Percentiles rank a stretch among this genome's conserved stretches.
phyloP scores from a whole-genome alignment of 2,888 invertebrate genomes.

The Mythimna ferrago region DNA sequence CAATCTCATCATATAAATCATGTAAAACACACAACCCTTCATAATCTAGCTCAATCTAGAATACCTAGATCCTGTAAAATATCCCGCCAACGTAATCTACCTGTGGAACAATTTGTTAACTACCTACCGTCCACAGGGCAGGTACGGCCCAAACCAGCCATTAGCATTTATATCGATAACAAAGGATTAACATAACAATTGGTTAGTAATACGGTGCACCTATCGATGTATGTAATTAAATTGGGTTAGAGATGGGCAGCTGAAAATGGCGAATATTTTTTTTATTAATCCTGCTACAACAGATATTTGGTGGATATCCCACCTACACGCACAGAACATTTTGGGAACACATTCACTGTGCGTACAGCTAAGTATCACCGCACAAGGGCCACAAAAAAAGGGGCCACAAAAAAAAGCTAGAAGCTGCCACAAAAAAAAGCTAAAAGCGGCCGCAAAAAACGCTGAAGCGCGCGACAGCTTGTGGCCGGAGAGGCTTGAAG shows the following conservation, averaged over 20 bases:
- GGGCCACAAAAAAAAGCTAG: too few species aligned
- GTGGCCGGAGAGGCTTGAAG: too few species aligned
- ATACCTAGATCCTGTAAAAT: slow-evolving; percentile 18
- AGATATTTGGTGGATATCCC: too few species aligned
- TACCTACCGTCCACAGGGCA: slow-evolving; percentile 25
- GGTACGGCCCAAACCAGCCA: slow-evolving; percentile 1
- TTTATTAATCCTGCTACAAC: too few species aligned
- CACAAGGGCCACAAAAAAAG: too few species aligned
- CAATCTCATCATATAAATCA: background rate
- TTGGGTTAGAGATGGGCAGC: background rate
- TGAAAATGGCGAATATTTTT: background rate
- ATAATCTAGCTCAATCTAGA: background rate
- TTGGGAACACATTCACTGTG: too few species aligned
- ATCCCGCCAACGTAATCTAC: slow-evolving; percentile 25
- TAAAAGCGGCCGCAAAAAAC: too few species aligned
- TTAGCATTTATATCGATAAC: slow-evolving; percentile 67
- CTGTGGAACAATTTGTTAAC: slow-evolving; percentile 13
- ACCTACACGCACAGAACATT: too few species aligned
- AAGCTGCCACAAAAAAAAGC: too few species aligned
- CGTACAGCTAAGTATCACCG: too few species aligned
- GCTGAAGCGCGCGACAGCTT: too few species aligned
- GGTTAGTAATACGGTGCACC: background rate
- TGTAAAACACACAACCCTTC: background rate
- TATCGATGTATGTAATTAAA: slow-evolving; percentile 1
- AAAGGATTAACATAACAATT: background rate